Conservation (phyloP, 2,113 vertebrate species). For the Pterocles burchelli region DNA sequence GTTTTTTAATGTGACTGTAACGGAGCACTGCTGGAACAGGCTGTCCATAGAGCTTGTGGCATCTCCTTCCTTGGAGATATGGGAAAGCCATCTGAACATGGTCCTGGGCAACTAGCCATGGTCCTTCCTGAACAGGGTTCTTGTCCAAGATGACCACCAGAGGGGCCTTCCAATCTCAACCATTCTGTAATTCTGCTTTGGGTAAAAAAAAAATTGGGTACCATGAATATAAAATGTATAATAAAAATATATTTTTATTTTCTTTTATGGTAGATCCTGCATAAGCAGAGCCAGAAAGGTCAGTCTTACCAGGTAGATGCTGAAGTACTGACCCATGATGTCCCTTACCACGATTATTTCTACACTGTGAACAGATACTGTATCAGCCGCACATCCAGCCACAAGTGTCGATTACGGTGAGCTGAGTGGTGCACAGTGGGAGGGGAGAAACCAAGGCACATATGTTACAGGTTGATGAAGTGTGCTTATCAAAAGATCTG, state of each 20-base stretch:
- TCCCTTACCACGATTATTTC: slow-evolving; percentile 98
- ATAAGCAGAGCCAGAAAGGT: slow-evolving; percentile 89
- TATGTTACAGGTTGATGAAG: neutral
- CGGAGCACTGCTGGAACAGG: neutral
- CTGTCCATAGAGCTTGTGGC: neutral
- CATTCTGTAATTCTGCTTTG: neutral
- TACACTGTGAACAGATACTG: slow-evolving; percentile 91
- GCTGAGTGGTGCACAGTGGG: neutral
- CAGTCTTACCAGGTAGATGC: slow-evolving; percentile 88
- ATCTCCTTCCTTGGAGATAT: neutral
- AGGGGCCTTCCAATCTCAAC: neutral
- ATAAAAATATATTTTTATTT: neutral
- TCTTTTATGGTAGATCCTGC: slow-evolving; percentile 78
- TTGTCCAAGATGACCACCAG: neutral
- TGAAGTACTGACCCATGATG: slow-evolving; percentile 91
- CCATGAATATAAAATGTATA: neutral
- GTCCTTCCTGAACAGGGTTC: neutral
- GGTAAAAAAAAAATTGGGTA: neutral
- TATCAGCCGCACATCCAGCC: slow-evolving; percentile 84
- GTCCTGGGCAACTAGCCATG: neutral
- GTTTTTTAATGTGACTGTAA: neutral
- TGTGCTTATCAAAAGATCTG: neutral
- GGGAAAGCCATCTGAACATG: neutral
- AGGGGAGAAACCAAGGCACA: neutral
- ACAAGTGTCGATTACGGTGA: slow-evolving; percentile 92